Conservation (phyloP, 2,888 invertebrate genomes). For the Amphiduros pacificus region DNA sequence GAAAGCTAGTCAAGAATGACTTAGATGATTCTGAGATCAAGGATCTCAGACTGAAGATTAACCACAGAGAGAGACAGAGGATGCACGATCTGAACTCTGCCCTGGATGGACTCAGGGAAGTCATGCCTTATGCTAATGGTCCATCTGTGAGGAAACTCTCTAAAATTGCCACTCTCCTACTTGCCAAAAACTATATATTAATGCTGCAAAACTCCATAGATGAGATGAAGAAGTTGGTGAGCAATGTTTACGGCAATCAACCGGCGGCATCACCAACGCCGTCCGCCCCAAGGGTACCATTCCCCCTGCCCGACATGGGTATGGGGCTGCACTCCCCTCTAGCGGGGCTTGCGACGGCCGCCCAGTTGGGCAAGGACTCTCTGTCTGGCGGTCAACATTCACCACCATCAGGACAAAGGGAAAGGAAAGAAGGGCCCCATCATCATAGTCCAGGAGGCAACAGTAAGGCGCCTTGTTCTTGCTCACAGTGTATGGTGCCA, state of each 20-base stretch:
- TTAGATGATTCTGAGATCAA: too few species aligned
- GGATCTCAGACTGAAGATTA: constrained; percentile 57
- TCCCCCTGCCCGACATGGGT: too few species aligned
- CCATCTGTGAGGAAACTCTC: constrained; percentile 57
- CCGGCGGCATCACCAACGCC: neutral
- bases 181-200: constrained; percentile 56
- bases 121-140: constrained; percentile 57
- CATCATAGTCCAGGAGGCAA: too few species aligned
- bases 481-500: too few species aligned
- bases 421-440: too few species aligned
- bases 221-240: constrained; percentile 41
- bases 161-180: constrained; percentile 54
- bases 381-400: too few species aligned
- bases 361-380: too few species aligned
- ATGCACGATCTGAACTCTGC: constrained; percentile 63
- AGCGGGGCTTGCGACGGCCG: too few species aligned
- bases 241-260: constrained; percentile 14
- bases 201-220: constrained; percentile 54
- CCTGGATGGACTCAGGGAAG: constrained; percentile 55
- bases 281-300: neutral
- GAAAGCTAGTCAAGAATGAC: too few species aligned
- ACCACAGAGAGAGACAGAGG: constrained; percentile 60
- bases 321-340: too few species aligned
- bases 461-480: too few species aligned
- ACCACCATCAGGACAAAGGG: too few species aligned